Percentiles rank a stretch among this genome's conserved stretches.
phyloP scores from a whole-genome alignment of 1,140 invertebrate species.

The Argopecten irradians region DNA sequence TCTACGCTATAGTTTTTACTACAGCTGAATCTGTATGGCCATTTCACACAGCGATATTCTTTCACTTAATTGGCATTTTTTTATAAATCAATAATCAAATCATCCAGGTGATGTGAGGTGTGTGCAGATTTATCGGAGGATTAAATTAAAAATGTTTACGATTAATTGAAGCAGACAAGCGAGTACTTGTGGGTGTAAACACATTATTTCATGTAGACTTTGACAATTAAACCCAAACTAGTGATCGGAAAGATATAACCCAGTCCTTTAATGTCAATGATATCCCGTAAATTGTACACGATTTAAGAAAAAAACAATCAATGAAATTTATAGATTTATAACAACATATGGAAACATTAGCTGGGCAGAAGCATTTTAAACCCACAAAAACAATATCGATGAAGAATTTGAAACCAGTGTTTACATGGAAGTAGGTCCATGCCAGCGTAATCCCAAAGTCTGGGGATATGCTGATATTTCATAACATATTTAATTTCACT shows the following conservation, averaged over 20 bases:
- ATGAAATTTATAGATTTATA: no score
- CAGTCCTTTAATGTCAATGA: neutral
- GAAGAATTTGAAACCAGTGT: no score
- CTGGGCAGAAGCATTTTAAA: neutral
- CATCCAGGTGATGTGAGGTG: neutral
- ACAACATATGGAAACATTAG: no score
- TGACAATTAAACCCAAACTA: neutral
- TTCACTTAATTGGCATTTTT: conserved; percentile 10
- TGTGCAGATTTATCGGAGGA: neutral
- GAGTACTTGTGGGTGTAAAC: neutral
- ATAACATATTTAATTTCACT: no score
- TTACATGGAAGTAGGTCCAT: no score
- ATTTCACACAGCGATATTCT: neutral
- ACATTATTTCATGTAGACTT: neutral
- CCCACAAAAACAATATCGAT: no score
- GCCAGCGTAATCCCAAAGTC: no score
- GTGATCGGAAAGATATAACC: neutral
- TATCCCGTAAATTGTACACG: neutral
- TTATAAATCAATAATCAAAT: conserved; percentile 11
- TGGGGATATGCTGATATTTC: no score
- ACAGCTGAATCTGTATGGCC: neutral
- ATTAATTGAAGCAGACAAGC: neutral
- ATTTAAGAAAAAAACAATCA: neutral
- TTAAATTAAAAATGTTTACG: conserved; percentile 2
- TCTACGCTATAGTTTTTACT: neutral